A percentile compares a stretch with the other conserved stretches of the same genome.
These are phyloP conservation scores for Pseudorectes ferrugineus DNA, from an alignment of 2,113 vertebrate species.

Conservation along the genomic window DNA sequence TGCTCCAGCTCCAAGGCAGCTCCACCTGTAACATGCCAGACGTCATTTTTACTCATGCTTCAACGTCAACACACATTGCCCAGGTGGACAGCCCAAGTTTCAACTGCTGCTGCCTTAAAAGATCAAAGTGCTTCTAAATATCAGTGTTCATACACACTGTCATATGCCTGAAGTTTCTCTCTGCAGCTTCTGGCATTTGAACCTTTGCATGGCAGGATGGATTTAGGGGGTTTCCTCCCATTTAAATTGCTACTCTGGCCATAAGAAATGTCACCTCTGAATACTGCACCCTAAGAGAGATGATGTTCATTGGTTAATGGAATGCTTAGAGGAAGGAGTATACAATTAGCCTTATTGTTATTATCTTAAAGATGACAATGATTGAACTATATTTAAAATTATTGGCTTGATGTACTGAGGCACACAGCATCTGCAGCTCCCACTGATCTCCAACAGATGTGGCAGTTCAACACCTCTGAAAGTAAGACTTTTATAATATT, in stretches of 20 bases:
- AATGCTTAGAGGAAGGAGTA: not conserved
- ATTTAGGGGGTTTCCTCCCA: not conserved
- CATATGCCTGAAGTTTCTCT: not conserved
- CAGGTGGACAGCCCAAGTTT: not conserved
- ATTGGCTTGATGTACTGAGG: not conserved
- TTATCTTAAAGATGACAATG: not conserved
- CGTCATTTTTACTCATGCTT: not conserved
- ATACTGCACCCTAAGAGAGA: no score
- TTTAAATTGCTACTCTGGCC: not conserved
- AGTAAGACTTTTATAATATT: not conserved
- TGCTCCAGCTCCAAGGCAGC: not conserved
- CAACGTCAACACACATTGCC: not conserved
- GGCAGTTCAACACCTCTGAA: not conserved
- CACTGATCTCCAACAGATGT: not conserved
- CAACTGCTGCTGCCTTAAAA: not conserved
- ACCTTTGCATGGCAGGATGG: not conserved
- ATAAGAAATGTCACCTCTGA: not conserved
- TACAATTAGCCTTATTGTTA: not conserved
- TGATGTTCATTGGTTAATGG: not conserved
- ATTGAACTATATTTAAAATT: not conserved
- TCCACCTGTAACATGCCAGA: not conserved
- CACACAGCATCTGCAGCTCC: not conserved
- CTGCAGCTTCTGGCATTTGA: not conserved
- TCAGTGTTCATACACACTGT: not conserved
- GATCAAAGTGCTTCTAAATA: not conserved